Conservation (phyloP, 2,888 invertebrate genomes). For the Apamea sordens region DNA sequence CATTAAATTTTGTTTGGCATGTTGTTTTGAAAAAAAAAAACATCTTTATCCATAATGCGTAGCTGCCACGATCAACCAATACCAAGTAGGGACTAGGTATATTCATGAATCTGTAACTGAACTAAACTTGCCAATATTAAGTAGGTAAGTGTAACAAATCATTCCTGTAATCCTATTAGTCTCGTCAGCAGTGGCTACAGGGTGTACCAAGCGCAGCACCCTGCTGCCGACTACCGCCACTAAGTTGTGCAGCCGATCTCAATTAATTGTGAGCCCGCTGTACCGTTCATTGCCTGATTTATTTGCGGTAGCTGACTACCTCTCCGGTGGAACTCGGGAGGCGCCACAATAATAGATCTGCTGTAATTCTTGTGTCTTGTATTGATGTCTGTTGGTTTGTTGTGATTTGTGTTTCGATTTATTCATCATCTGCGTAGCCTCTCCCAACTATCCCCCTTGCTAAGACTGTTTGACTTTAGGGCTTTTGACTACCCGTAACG, state of each 20-base stretch:
- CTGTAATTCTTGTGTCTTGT: not conserved
- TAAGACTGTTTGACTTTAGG: not conserved
- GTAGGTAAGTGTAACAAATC: constrained; percentile 28
- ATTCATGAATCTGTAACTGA: not conserved
- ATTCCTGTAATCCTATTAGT: constrained; percentile 24
- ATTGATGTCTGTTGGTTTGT: not conserved
- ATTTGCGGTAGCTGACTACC: constrained; percentile 49
- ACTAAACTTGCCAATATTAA: not conserved
- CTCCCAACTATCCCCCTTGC: too few species aligned
- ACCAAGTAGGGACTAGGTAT: too few species aligned
- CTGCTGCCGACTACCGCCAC: constrained; percentile 16
- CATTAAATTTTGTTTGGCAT: not conserved
- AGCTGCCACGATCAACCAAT: not conserved
- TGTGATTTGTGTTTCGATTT: not conserved
- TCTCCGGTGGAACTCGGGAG: constrained; percentile 8
- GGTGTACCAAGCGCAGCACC: constrained; percentile 1
- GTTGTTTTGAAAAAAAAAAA: not conserved
- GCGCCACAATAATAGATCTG: constrained; percentile 17
- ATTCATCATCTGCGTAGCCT: not conserved
- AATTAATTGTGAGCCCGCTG: constrained; percentile 58
- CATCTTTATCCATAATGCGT: not conserved
- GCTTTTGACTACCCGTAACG: not conserved
- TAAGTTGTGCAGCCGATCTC: constrained; percentile 53
- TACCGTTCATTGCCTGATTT: constrained; percentile 63
- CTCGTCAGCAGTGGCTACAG: not conserved